Evolutionary conservation across 1,140 invertebrate species (phyloP).

Genomic region (Caenorhabditis latens): DNA sequence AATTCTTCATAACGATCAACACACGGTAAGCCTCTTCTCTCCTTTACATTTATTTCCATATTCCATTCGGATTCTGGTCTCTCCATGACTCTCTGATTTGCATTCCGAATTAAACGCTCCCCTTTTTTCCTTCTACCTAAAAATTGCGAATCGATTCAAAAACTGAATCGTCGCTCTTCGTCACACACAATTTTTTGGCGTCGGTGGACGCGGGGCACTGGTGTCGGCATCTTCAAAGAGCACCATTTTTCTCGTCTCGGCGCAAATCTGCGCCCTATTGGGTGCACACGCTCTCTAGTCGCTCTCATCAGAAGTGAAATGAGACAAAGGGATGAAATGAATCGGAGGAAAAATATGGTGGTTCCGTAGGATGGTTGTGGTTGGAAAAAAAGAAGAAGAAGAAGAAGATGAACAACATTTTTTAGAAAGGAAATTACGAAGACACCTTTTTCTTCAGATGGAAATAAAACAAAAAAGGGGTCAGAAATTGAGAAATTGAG

Average conservation of each 20-base stretch:
- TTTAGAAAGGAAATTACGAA: not conserved
- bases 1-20: slow-evolving; percentile 68
- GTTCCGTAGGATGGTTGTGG: not conserved
- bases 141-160: not conserved
- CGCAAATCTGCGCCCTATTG: not conserved
- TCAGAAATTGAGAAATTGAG: too few species aligned
- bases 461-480: not conserved
- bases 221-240: slow-evolving; percentile 38
- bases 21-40: slow-evolving; percentile 67
- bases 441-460: not conserved
- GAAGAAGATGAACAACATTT: slow-evolving; percentile 26
- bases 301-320: slow-evolving; percentile 26
- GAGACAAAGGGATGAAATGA: slow-evolving; percentile 55
- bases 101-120: not conserved
- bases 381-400: not conserved
- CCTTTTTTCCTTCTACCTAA: not conserved
- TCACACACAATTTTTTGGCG: slow-evolving; percentile 45
- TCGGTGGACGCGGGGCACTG: not conserved
- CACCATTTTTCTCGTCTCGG: slow-evolving; percentile 49
- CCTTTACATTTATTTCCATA: slow-evolving; percentile 15
- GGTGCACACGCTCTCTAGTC: slow-evolving; percentile 23
- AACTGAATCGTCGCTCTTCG: not conserved
- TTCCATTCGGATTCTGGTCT: not conserved
- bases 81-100: not conserved
- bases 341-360: slow-evolving; percentile 42